Base-by-base conservation (phyloP, 2,888 invertebrate species). In the Cosmorhoe ocellata region DNA sequence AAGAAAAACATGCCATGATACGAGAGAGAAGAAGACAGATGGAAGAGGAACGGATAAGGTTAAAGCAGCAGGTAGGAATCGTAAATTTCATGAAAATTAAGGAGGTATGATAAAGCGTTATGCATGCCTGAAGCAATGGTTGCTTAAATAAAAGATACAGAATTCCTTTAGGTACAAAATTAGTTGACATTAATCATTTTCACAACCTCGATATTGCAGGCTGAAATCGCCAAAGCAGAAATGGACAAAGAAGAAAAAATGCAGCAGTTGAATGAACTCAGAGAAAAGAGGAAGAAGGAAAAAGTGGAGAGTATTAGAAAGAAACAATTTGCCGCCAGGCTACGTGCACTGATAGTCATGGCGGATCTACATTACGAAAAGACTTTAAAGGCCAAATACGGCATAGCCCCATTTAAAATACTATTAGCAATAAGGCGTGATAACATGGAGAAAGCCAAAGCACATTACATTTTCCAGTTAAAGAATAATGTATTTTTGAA, bases 241-340 rank as follows among this genome's bases (percentile, higher is more conserved):
- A 82, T 92, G 77, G 91, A 93, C 50, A 93, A 93, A 69, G 93
- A 93, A 76, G 91, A 92, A 37, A 92, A 93, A 71, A 82, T 84
- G 12, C 87, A 91, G 67, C 87, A 91, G 46, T 87, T 92, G 5
- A 91, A 92, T 67, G 92, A 93, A 51, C 85, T 94, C 27, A 92
- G 91, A 64, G 92, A 93, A 56, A 93, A 91, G 66, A 85, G 92
- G 12, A 91, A 85, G 47, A 90, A 84, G 61, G 92, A 94, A 67
- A 93, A 93, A 74, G 82, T 91, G 61, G 91, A 93, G 18, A 92
- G 91, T 64, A 91, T 93, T 51, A 78, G 91, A 56, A 92, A 92
- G 63, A 93, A 92, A 71, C 92, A 91, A 61, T 74, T 83, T 52
- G 77, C 79, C 4, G 90, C 88, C 55, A 78, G 84, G 67, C 71